Evolutionary conservation across 2,797 vertebrate species (phyloP).

Genomic region (Alosa sapidissima): DNA sequence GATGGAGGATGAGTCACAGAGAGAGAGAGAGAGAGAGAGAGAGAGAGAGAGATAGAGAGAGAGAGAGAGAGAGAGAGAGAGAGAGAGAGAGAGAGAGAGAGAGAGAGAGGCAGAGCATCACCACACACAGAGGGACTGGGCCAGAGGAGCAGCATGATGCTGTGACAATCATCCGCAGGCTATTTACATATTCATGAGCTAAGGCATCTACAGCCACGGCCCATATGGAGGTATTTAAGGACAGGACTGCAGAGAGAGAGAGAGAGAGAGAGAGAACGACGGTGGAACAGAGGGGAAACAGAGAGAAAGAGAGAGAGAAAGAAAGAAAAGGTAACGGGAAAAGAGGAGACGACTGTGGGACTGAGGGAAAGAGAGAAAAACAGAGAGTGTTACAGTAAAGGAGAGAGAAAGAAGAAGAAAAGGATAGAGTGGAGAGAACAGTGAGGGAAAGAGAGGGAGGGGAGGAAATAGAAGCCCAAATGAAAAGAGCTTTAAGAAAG

Average conservation of each 20-base stretch:
- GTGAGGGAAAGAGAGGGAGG: background rate
- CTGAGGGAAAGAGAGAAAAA: background rate
- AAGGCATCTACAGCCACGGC: background rate
- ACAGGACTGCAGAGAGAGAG: background rate
- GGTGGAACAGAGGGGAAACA: background rate
- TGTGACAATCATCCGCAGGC: background rate
- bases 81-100: background rate
- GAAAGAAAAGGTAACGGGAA: background rate
- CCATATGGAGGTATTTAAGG: background rate
- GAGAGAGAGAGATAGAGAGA: background rate
- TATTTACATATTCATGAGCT: slow-evolving; percentile 4
- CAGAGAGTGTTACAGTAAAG: background rate
- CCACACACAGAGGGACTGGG: background rate
- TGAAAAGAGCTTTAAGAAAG: background rate
- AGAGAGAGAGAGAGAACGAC: background rate
- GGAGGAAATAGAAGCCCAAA: background rate
- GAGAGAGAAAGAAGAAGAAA: background rate
- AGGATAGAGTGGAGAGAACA: background rate
- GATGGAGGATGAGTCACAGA: background rate
- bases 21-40: background rate
- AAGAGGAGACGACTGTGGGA: background rate
- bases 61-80: background rate
- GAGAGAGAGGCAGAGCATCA: background rate
- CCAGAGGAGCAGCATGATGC: background rate
- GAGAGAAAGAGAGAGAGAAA: background rate